Base-by-base conservation (phyloP, 2,888 invertebrate species). In the Melieria omissa region DNA sequence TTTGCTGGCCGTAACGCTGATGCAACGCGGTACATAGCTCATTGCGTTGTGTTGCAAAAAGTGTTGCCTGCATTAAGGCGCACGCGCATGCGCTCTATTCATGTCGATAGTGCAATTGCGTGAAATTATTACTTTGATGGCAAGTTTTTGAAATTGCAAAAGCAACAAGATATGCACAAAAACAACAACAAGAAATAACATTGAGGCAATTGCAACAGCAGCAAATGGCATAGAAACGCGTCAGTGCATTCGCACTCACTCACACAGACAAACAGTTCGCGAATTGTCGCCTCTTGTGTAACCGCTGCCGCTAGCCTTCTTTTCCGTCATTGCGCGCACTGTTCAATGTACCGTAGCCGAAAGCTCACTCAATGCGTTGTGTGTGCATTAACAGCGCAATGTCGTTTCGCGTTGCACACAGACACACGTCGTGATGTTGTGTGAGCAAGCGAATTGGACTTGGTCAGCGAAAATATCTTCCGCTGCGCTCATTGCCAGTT, bases 101-200 rank as follows among this genome's bases (percentile, higher is more conserved):
- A 29, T 29, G 29, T 29, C 29, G 29, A 29, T 29, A 3, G 29
- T 29, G 52, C 52, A 52, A 52, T 52, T 14, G 14, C 14, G 14
- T 52, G 52, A 52, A 52, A 52, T 52, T 52, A 52, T 52, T 52
- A 52, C n/a, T 52, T 52, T 52, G n/a, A 14, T 6, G 12, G 52
- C 52, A 5, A 52, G 10, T 12, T 4, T n/a, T n/a, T n/a, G n/a
- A n/a, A n/a, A n/a, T n/a, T n/a, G n/a, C 6, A 4, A 5, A 5
- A 52, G 14, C 12, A 52, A 52, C 52, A 49, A 10, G 3, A 8
- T 12, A 49, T 8, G n/a, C 6, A 14, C 52, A 14, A 52, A 8
- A 12, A 52, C 52, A 52, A 12, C 8, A 10, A 52, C 52, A 5
- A 29, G 1, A 29, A 29, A 29, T 3, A 29, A 2, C 29, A 29